phyloP scores from a whole-genome alignment of 2,888 invertebrate species.

The Mamestra brassicae region DNA sequence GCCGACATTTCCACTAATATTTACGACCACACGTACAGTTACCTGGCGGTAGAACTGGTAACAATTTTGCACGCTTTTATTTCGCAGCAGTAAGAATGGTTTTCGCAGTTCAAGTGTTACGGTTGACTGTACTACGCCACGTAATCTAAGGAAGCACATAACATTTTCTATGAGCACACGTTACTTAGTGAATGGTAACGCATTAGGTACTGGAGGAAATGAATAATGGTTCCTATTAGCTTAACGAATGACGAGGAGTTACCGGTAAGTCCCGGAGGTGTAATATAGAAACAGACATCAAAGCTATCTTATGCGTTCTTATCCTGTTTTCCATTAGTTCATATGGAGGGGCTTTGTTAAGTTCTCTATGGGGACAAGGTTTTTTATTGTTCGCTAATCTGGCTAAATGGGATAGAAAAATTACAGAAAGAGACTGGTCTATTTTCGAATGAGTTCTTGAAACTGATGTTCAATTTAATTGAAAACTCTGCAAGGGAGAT shows the following conservation, averaged over 20 bases:
- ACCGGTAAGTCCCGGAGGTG: constrained; percentile 63
- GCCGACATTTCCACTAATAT: constrained; percentile 74
- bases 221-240: constrained; percentile 81
- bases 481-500: not conserved
- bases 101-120: not conserved
- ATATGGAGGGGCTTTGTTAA: constrained; percentile 21
- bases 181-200: constrained; percentile 78
- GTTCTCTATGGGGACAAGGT: not conserved
- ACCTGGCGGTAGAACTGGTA: not conserved
- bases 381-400: constrained; percentile 25
- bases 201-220: constrained; percentile 77
- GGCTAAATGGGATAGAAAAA: constrained; percentile 6
- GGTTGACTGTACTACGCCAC: not conserved
- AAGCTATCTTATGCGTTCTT: constrained; percentile 53
- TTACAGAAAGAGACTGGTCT: not conserved
- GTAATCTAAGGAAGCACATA: constrained; percentile 19
- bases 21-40: constrained; percentile 66
- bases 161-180: constrained; percentile 66
- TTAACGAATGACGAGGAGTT: constrained; percentile 75
- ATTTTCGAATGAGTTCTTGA: not conserved
- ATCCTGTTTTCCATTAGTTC: constrained; percentile 38
- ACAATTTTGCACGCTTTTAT: constrained; percentile 14
- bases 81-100: not conserved
- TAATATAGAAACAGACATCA: constrained; percentile 64
- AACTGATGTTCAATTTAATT: not conserved